These are phyloP conservation scores for Clarias gariepinus DNA, from an alignment of 2,113 vertebrate species.

Conservation along the genomic window DNA sequence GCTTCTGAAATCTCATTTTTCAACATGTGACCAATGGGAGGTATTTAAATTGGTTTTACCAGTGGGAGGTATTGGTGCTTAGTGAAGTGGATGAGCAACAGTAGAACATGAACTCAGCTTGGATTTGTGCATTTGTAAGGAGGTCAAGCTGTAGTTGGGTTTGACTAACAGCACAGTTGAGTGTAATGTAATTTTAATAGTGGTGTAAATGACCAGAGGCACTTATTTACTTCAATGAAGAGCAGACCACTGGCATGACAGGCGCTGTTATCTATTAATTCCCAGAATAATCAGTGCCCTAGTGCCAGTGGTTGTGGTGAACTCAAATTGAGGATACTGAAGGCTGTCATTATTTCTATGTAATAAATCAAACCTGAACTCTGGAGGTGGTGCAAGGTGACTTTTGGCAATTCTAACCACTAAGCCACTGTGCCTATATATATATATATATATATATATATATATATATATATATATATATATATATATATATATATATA, in stretches of 20 bases:
- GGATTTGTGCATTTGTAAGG: conserved; percentile 37
- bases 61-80: conserved; percentile 34
- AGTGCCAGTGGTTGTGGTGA: conserved; percentile 19
- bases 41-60: conserved; percentile 50
- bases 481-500: too few species aligned
- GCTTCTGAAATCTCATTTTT: conserved; percentile 44
- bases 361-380: too few species aligned
- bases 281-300: conserved; percentile 45
- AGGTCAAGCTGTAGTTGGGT: conserved; percentile 30
- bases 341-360: conserved; percentile 16
- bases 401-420: too few species aligned
- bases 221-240: conserved; percentile 41
- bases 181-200: conserved; percentile 28
- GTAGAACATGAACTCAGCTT: conserved; percentile 37
- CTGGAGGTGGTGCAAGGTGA: too few species aligned
- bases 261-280: conserved; percentile 36
- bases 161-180: background rate
- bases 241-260: conserved; percentile 42
- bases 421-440: too few species aligned
- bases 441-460: too few species aligned
- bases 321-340: conserved; percentile 31
- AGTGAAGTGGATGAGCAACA: conserved; percentile 28
- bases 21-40: conserved; percentile 45
- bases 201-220: conserved; percentile 46
- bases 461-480: too few species aligned